Base-by-base conservation (phyloP, 2,797 vertebrate genomes). In the Girardinus metallicus region DNA sequence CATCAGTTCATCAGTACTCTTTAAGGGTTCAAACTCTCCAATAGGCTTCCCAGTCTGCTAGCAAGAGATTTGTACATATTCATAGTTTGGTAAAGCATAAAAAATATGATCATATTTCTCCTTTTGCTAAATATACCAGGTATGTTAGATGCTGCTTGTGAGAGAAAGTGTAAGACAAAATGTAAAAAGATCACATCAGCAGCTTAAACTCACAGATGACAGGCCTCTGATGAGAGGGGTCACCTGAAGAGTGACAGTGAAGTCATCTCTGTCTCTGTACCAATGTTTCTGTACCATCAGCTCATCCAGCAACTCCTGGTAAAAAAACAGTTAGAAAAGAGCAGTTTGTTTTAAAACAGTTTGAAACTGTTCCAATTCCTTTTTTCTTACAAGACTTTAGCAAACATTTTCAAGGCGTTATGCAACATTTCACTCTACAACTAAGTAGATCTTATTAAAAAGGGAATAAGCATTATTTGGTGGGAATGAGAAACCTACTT, bases 161-260 rank as follows among this genome's bases (percentile, higher is more conserved):
- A 71, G 4, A 11, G 43, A 12, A 41, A 2, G 11, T 26, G 16
- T 4, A 72, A 15, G 5, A 51, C 44, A 23, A 70, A 74, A 6
- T 0, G 62, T 34, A 16, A 10, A 4, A 43, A 1, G 10, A 70
- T 3, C 0, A n/a, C 0, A 13, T 23, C 18, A 29, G 73, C 44
- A 31, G 90, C 94, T 95, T 86, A 95, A 93, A 68, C 68, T 10
- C 16, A 66, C 18, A 75, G 82, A 79, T 47, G 85, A 74, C 1
- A n/a, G 75, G 73, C 90, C 78, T 44, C 81, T 51, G 78, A 87
- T 79, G 36, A 94, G 73, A 29, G 94, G 92, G 0, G 71, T 10
- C 5, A 90, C 79, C 90, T 96, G 95, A 75, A 96, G 74, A 15
- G 88, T 73, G 29, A 94, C 94, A 1, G 83, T 80, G 84, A 96